Evolutionary conservation across 2,888 invertebrate genomes (phyloP).

Genomic region (Orthonychiurus folsomi): DNA sequence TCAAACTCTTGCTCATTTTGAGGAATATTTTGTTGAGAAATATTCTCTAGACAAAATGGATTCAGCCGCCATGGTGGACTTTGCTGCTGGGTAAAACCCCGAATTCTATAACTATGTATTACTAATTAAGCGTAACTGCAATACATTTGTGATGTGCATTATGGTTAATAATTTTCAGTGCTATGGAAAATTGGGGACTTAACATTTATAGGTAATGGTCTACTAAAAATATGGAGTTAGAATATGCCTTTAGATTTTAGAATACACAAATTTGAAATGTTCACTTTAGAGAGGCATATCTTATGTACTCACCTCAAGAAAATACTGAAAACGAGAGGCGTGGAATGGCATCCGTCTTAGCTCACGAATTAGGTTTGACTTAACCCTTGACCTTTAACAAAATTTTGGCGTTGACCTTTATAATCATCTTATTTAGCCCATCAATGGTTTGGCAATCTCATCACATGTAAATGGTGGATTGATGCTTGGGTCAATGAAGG

Average conservation of each 20-base stretch:
- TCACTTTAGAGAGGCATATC: slow-evolving; percentile 13
- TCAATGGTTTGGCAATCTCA: slow-evolving; percentile 56
- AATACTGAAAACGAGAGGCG: background rate
- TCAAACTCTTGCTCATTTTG: slow-evolving; percentile 51
- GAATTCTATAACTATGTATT: too few relatives aligned
- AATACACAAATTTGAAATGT: slow-evolving; percentile 38
- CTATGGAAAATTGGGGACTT: slow-evolving; percentile 70
- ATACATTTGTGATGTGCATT: too few relatives aligned
- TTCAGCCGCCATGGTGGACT: slow-evolving; percentile 48
- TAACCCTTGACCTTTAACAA: too few relatives aligned
- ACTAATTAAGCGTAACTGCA: too few relatives aligned
- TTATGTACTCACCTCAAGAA: background rate
- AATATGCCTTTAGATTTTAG: background rate
- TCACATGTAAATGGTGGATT: slow-evolving; percentile 7
- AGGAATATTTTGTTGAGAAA: slow-evolving; percentile 53
- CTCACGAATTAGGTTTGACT: slow-evolving; percentile 7
- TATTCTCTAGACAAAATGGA: slow-evolving; percentile 58
- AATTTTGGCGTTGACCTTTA: too few relatives aligned
- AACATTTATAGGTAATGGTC: slow-evolving; percentile 52
- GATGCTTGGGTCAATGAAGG: slow-evolving; percentile 11
- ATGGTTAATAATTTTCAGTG: too few relatives aligned
- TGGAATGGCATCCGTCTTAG: background rate
- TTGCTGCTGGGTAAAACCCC: slow-evolving; percentile 55
- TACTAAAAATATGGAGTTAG: slow-evolving; percentile 40
- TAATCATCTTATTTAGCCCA: too few relatives aligned